phyloP scores from a whole-genome alignment of 2,113 vertebrate species.

The Ptilorrhoa leucosticta region DNA sequence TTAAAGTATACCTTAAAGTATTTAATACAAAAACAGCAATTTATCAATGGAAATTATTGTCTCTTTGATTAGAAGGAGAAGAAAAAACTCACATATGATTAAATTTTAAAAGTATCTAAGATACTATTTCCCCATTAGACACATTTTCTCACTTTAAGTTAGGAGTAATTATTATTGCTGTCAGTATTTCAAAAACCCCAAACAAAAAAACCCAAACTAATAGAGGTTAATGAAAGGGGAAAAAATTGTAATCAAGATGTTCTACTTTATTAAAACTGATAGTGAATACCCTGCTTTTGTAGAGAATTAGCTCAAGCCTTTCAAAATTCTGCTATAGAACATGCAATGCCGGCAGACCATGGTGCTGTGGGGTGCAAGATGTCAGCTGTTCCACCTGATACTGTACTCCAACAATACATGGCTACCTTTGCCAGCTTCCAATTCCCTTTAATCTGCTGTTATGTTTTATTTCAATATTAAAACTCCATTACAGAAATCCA shows the following conservation, averaged over 20 bases:
- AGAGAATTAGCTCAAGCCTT: neutral
- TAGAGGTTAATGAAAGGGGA: neutral
- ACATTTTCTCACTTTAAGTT: neutral
- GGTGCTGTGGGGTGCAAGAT: accelerated
- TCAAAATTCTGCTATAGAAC: neutral
- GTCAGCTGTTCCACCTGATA: neutral
- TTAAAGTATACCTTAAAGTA: neutral
- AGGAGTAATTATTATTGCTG: neutral
- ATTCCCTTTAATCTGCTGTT: neutral
- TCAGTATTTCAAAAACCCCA: neutral
- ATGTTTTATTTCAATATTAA: neutral
- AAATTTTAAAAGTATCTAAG: neutral
- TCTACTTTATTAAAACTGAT: neutral
- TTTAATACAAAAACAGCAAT: neutral
- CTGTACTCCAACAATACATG: neutral
- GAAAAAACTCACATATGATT: neutral
- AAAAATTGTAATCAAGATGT: neutral
- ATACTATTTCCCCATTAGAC: neutral
- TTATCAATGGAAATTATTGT: neutral
- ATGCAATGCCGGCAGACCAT: neutral
- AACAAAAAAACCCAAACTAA: neutral
- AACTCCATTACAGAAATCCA: neutral
- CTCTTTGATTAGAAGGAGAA: neutral
- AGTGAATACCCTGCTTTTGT: neutral
- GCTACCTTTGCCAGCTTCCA: neutral